Evolutionary conservation across 2,797 vertebrate species (phyloP), one percentile per base, ranked within the genome.

Genomic region (Sebastes ruberrimus): DNA sequence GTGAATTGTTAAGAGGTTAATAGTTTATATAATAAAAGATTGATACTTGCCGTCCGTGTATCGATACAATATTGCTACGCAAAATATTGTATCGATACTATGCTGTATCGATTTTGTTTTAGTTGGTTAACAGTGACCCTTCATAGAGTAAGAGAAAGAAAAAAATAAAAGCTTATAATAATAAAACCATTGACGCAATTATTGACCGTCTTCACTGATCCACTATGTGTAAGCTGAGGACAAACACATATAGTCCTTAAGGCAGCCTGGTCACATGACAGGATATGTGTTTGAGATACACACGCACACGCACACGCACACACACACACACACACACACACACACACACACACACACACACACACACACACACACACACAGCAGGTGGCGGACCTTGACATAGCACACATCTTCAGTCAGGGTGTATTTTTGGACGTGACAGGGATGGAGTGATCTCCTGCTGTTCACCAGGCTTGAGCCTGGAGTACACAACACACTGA

Each of bases 341-440:
- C 67, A 60, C 32, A 82, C 61, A 25, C 81, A 70, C 70, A 59
- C 33, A 80, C 59, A 68, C 57, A 63, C 64, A 66, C 84, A 78
- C 64, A 60, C n/a, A 92, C 57, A 63, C 64, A 14, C 35, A 38
- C 57, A 63, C 64, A 68, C 84, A 78, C 64, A 60, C n/a, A 92
- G 90, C 90, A 94, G 89, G 86, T 89, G 88, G 60, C 2, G 28
- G 86, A 86, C 89, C 76, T 86, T 87, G 88, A 93, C 94, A 95
- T 94, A 69, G 84, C 83, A 62, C 81, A 80, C 72, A 68, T 80
- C 80, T 89, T 89, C 76, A 81, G 88, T 95, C 95, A 95, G 42
- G 18, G 86, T 78, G 83, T 96, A 96, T 96, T 96, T 92, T 92
- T 84, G 93, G 91, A 87, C 25, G 62, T 92, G 91, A 89, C 92